phyloP scores from a whole-genome alignment of 2,888 invertebrate species.

The Cloeon dipterum region DNA sequence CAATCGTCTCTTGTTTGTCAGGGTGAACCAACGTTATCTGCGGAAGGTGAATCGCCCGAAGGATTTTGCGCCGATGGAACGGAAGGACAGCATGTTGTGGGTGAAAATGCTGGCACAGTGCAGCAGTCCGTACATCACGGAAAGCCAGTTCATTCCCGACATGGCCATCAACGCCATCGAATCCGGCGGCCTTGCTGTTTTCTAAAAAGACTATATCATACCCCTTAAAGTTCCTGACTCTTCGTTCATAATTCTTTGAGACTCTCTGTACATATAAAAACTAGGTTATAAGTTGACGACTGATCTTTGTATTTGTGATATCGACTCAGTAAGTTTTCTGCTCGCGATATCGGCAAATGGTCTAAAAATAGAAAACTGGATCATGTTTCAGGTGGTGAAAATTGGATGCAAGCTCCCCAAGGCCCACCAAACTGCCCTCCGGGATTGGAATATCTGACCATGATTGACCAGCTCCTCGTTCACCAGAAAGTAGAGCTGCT shows the following conservation, averaged over 20 bases:
- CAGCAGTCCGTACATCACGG: neutral
- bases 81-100: neutral
- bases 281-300: too few species aligned
- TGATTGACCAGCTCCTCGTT: conserved; percentile 61
- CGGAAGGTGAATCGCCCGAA: too few species aligned
- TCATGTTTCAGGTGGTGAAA: conserved; percentile 39
- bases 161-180: neutral
- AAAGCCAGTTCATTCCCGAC: neutral
- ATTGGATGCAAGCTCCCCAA: conserved; percentile 57
- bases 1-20: too few species aligned
- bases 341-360: too few species aligned
- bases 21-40: too few species aligned
- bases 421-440: conserved; percentile 55
- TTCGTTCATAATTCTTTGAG: too few species aligned
- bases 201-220: too few species aligned
- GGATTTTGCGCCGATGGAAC: neutral
- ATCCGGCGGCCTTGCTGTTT: neutral
- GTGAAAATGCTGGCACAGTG: neutral
- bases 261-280: too few species aligned
- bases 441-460: conserved; percentile 75
- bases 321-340: too few species aligned
- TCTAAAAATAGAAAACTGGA: too few species aligned
- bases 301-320: too few species aligned
- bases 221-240: too few species aligned
- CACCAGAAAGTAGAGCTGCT: conserved; percentile 61